These are phyloP conservation scores for Hypanus sabinus DNA, from an alignment of 2,113 vertebrate species.

Conservation along the genomic window DNA sequence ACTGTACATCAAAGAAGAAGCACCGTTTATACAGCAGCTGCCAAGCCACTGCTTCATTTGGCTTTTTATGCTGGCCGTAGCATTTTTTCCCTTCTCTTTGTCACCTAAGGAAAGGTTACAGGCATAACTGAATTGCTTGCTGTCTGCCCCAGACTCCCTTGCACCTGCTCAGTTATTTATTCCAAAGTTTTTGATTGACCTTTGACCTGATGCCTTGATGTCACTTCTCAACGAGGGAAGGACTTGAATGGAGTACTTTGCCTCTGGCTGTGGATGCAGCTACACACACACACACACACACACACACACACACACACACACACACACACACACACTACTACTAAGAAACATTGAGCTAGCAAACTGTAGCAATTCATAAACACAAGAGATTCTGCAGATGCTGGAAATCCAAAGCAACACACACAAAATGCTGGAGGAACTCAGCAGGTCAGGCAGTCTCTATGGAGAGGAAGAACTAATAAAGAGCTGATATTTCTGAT, in stretches of 20 bases:
- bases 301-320: no score
- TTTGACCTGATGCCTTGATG: slow-evolving; percentile 25
- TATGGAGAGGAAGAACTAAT: no score
- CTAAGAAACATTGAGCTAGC: neutral
- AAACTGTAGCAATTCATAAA: neutral
- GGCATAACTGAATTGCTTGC: neutral
- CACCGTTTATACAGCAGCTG: slow-evolving; percentile 53
- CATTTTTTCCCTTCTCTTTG: neutral
- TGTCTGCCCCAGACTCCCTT: neutral
- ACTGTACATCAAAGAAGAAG: slow-evolving; percentile 86
- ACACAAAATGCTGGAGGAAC: no score
- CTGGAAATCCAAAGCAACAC: no score
- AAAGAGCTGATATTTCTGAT: no score
- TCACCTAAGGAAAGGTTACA: slow-evolving; percentile 20
- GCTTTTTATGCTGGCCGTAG: slow-evolving; percentile 39
- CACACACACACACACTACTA: no score
- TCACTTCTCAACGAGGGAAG: slow-evolving; percentile 37
- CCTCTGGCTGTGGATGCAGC: neutral
- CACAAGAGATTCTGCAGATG: no score
- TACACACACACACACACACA: no score
- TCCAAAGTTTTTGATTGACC: slow-evolving; percentile 37
- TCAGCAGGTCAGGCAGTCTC: no score
- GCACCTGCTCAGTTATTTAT: slow-evolving; percentile 28
- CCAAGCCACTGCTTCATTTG: slow-evolving; percentile 51
- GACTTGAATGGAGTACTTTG: slow-evolving; percentile 37